Base-by-base conservation (phyloP, 2,797 vertebrate genomes). In the Neosilurus hyrtlii region DNA sequence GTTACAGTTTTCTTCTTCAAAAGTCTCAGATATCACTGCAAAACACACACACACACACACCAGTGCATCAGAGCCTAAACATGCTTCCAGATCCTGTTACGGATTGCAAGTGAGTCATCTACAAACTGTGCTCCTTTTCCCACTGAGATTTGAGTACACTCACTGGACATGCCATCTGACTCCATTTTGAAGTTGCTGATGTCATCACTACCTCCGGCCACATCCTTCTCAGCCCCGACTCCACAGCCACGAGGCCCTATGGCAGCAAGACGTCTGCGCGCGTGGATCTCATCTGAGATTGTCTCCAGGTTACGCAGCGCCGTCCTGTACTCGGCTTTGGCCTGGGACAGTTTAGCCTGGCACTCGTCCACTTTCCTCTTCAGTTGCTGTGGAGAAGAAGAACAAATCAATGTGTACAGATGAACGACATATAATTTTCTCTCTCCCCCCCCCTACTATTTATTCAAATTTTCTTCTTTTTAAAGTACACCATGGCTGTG, bases 201-300 rank as follows among this genome's bases (percentile, higher is more conserved):
- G 88, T 96, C 95, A 54, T 97, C 96, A 4, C 90, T 96, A 4
- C 90, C 89, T 0, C 90, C 88, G 1, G 80, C 18, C 15, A 57
- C 86, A 56, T 93, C 95, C 0, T 96, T 96, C 90, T 99, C 98
- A 0, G 97, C 96, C 0, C 97, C 98, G 0, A 99, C 97, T 0
- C 97, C 97, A 4, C 95, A 95, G 49, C 96, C 96, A 51, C 98
- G 94, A 24, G 96, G 95, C 9, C 96, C 97, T 92, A 97, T 96
- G 89, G 95, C 90, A 1, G 94, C 88, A 82, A 96, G 96, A 22
- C 97, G 94, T 43, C 98, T 94, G 79, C 96, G 95, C 81, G 97
- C 96, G 0, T 99, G 98, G 83, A 99, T 99, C 95, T 99, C 98
- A 9, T 99, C 97, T 0, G 97, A 99, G 91, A 99, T 99, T 94